Evolutionary conservation across 2,888 invertebrate species (phyloP).

Genomic region (Troglohyphantes excavatus): DNA sequence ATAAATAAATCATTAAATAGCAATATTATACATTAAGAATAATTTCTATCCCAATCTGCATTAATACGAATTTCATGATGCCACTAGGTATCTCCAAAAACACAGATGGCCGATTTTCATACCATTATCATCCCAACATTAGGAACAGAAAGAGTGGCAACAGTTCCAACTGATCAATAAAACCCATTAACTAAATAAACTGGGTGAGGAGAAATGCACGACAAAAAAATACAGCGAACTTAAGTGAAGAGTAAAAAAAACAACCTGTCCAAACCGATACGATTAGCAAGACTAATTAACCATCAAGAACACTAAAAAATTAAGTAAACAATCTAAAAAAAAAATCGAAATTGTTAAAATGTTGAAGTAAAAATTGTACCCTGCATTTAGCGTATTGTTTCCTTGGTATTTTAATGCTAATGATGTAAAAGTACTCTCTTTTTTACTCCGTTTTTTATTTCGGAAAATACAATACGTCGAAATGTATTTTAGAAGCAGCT

Average conservation of each 20-base stretch:
- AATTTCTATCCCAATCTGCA: neutral
- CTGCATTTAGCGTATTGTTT: neutral
- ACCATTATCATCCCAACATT: constrained; percentile 46
- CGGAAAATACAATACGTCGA: neutral
- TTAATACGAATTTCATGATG: neutral
- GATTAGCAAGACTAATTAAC: constrained; percentile 73
- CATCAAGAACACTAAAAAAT: constrained; percentile 14
- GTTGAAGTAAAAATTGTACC: constrained; percentile 50
- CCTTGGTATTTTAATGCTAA: constrained; percentile 47
- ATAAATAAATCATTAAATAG: constrained; percentile 1
- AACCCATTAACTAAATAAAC: constrained; percentile 66
- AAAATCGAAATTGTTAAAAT: constrained; percentile 49
- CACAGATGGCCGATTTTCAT: constrained; percentile 51
- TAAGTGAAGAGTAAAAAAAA: constrained; percentile 20
- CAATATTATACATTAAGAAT: neutral
- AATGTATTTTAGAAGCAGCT: neutral
- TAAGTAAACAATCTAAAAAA: constrained; percentile 25
- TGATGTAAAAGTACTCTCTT: constrained; percentile 40
- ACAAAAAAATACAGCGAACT: constrained; percentile 14
- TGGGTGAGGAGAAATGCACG: neutral
- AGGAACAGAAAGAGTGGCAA: constrained; percentile 14
- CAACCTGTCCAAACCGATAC: constrained; percentile 61
- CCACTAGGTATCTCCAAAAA: neutral
- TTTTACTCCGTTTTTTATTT: constrained; percentile 16
- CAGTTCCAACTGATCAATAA: constrained; percentile 61